Conservation (phyloP, 1,140 invertebrate genomes). For the Drosophila subobscura region DNA sequence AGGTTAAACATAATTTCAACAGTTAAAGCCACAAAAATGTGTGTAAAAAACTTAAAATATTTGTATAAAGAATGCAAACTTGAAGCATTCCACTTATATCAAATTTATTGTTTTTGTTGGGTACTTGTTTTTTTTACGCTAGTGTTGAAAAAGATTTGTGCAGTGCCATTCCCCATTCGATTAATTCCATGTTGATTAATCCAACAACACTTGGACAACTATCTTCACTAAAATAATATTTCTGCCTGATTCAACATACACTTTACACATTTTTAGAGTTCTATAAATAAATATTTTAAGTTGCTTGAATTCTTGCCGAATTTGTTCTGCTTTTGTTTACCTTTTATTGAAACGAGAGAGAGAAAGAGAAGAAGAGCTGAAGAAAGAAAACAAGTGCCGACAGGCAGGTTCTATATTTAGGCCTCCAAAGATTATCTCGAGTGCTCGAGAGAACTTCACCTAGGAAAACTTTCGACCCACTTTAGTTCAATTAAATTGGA, state of each 20-base stretch:
- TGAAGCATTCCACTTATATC: neutral
- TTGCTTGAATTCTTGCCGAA: neutral
- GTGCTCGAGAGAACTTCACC: slow-evolving; percentile 17
- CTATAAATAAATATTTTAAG: slow-evolving; percentile 3
- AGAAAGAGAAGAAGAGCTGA: neutral
- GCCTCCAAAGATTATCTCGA: slow-evolving; percentile 18
- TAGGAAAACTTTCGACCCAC: slow-evolving; percentile 17
- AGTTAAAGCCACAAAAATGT: slow-evolving; percentile 10
- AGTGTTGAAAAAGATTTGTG: too few species aligned
- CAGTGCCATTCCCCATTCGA: too few species aligned
- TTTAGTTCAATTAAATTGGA: slow-evolving; percentile 32
- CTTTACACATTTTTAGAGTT: too few species aligned
- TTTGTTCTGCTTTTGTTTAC: slow-evolving; percentile 20
- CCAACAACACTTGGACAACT: too few species aligned
- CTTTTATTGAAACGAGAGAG: slow-evolving; percentile 13
- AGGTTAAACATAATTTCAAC: slow-evolving; percentile 39
- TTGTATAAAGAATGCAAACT: neutral
- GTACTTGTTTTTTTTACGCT: too few species aligned
- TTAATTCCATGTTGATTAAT: too few species aligned
- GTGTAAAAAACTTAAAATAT: slow-evolving; percentile 12
- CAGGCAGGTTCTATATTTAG: slow-evolving; percentile 39
- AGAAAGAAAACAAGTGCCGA: slow-evolving; percentile 31
- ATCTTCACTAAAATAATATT: too few species aligned
- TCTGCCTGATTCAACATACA: too few species aligned
- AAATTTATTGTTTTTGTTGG: neutral